These are phyloP conservation scores for Melanostigma gelatinosum DNA, from an alignment of 2,113 vertebrate species.

Conservation along the genomic window DNA sequence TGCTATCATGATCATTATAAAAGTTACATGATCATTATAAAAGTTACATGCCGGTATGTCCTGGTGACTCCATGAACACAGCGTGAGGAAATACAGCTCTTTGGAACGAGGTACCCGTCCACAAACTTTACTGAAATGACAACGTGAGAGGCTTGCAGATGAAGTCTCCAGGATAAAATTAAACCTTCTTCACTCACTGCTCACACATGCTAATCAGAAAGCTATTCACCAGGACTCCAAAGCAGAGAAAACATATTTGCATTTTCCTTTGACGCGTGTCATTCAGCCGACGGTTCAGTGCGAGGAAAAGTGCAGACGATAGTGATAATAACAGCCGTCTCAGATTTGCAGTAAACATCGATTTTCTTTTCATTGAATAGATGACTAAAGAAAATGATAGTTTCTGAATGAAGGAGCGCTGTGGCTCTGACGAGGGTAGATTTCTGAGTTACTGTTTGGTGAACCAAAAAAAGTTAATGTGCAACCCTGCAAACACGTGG, in stretches of 20 bases:
- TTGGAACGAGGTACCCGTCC: background rate
- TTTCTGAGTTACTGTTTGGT: background rate
- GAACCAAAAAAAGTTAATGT: constrained; percentile 28
- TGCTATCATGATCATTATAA: no score
- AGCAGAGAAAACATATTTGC: background rate
- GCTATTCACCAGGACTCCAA: background rate
- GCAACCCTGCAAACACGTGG: constrained; percentile 2
- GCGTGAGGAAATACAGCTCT: background rate
- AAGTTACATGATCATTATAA: no score
- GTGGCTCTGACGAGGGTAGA: background rate
- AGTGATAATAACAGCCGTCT: background rate
- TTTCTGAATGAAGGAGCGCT: background rate
- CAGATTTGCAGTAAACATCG: background rate
- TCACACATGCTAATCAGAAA: background rate
- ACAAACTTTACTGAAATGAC: background rate
- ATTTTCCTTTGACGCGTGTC: constrained; percentile 19
- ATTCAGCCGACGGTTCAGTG: background rate
- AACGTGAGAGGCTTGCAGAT: background rate
- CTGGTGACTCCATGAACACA: background rate
- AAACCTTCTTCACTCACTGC: background rate
- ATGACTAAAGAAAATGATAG: background rate
- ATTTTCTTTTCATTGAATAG: background rate
- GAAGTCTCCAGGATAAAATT: background rate
- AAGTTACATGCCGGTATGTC: background rate
- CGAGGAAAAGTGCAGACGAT: background rate